phyloP scores from a whole-genome alignment of 2,113 vertebrate species.

The Oenanthe melanoleuca region DNA sequence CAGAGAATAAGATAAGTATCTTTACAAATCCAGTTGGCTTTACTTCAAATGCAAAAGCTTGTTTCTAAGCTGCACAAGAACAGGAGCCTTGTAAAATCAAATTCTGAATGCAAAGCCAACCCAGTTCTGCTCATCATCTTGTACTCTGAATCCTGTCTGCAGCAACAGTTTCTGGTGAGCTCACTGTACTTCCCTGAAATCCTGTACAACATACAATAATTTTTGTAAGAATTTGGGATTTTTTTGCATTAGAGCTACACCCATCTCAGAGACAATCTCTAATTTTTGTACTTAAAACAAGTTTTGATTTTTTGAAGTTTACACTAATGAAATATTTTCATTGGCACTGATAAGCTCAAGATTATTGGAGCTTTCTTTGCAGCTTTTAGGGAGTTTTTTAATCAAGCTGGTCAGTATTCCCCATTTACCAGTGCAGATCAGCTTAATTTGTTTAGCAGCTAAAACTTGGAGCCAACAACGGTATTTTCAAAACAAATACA shows the following conservation, averaged over 20 bases:
- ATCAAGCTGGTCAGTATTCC: background rate
- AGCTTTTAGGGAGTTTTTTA: background rate
- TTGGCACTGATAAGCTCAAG: background rate
- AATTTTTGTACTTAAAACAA: background rate
- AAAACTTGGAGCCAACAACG: background rate
- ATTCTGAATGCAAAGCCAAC: constrained; percentile 29
- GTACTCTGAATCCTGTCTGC: background rate
- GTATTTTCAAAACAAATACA: constrained; percentile 47
- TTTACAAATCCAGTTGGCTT: constrained; percentile 31
- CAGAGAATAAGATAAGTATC: constrained; percentile 40
- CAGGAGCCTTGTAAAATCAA: background rate
- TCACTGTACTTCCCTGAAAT: background rate
- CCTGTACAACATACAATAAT: background rate
- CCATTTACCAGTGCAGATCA: background rate
- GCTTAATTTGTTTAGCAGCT: constrained; percentile 16
- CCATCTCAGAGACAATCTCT: background rate
- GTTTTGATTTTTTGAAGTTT: background rate
- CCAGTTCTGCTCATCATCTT: constrained; percentile 19
- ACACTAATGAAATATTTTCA: background rate
- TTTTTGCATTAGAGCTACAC: background rate
- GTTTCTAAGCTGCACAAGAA: background rate
- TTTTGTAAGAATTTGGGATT: background rate
- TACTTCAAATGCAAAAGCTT: constrained; percentile 16
- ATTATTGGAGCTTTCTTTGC: background rate
- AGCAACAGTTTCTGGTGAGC: background rate